A percentile compares a stretch with the other conserved stretches of the same genome.
Evolutionary conservation across 2,888 invertebrate genomes (phyloP).

Genomic region (Tryphoninae sp.): DNA sequence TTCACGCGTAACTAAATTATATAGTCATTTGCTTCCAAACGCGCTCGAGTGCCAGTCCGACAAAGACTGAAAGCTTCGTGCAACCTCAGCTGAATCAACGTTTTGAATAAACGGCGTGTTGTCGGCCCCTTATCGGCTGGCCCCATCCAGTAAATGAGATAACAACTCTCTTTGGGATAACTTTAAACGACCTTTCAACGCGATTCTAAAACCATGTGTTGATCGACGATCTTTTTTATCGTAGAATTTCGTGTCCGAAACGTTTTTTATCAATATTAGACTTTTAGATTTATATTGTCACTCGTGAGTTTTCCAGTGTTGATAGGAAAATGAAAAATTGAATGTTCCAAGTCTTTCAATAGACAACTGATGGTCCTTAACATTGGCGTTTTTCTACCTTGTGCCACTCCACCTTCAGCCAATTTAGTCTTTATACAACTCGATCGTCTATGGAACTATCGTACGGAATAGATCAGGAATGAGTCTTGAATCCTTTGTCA

Average conservation of each 20-base stretch:
- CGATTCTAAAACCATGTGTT: conserved; percentile 3
- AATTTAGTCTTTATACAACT: not conserved
- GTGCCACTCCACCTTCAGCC: not conserved
- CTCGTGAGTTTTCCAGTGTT: too few species aligned
- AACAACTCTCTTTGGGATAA: conserved; percentile 44
- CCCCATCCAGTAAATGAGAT: conserved; percentile 61
- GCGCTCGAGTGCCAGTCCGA: conserved; percentile 23
- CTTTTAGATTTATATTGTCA: too few species aligned
- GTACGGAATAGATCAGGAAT: not conserved
- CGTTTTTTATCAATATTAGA: too few species aligned
- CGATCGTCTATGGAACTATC: not conserved
- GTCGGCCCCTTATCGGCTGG: conserved; percentile 64
- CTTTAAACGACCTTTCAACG: conserved; percentile 58
- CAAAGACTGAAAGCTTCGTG: conserved; percentile 29
- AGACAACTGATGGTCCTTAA: not conserved
- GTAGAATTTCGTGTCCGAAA: too few species aligned
- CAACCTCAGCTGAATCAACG: conserved; percentile 24
- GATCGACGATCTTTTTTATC: not conserved
- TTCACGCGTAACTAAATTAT: not conserved
- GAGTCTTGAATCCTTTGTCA: not conserved
- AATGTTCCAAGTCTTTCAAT: not conserved
- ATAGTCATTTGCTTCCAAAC: not conserved
- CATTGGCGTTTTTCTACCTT: not conserved
- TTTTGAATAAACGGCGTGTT: conserved; percentile 43
- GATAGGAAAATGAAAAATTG: not conserved